Evolutionary conservation across 2,888 invertebrate species (phyloP).

Genomic region (Calliopum simillimum): DNA sequence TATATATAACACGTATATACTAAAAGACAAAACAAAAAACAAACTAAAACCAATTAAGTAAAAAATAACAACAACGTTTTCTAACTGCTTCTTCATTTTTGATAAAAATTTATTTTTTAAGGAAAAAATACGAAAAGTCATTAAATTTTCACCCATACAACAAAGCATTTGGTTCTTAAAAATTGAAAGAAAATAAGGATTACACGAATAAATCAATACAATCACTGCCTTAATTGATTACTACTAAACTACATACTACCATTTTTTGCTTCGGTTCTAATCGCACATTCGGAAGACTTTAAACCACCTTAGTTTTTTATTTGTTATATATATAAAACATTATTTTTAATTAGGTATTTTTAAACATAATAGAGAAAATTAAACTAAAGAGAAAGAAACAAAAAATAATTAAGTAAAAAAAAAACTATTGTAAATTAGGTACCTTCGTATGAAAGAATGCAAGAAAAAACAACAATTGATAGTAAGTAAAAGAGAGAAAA

Average conservation of each 20-base stretch:
- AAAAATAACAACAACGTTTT: too few relatives aligned
- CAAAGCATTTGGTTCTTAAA: too few relatives aligned
- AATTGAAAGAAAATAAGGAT: too few relatives aligned
- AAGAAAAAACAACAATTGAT: slow-evolving; percentile 35
- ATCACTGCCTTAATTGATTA: slow-evolving; percentile 59
- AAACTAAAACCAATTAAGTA: slow-evolving; percentile 18
- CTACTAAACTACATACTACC: slow-evolving; percentile 9
- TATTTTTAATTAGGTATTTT: too few relatives aligned
- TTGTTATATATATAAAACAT: too few relatives aligned
- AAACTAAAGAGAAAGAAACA: slow-evolving; percentile 14
- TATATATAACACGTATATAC: slow-evolving; percentile 43
- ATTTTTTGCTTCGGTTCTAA: too few relatives aligned
- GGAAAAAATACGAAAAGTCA: too few relatives aligned
- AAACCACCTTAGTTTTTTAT: too few relatives aligned
- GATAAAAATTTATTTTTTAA: not conserved
- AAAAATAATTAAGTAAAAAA: slow-evolving; percentile 29
- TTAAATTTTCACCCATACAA: too few relatives aligned
- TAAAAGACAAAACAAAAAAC: slow-evolving; percentile 17
- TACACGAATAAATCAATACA: slow-evolving; percentile 50
- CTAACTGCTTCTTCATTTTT: slow-evolving; percentile 35
- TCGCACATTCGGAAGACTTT: not conserved
- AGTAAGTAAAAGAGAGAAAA: slow-evolving; percentile 20
- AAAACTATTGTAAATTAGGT: slow-evolving; percentile 67
- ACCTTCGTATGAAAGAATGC: slow-evolving; percentile 55
- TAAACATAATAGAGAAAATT: not conserved